Conservation (phyloP, 2,888 invertebrate genomes). For the Thymelicus sylvestris region DNA sequence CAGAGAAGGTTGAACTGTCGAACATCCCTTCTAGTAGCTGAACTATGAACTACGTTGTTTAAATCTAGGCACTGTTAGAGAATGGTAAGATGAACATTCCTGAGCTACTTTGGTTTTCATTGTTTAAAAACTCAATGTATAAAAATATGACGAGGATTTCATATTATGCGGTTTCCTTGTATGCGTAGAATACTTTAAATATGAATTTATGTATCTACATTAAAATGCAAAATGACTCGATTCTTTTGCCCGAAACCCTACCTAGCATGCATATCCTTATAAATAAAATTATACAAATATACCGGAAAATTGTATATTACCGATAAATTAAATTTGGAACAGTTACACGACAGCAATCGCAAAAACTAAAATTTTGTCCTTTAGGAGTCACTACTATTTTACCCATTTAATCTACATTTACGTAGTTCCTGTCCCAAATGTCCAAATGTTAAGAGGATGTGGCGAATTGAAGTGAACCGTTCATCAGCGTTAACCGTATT, state of each 20-base stretch:
- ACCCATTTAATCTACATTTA: constrained; percentile 11
- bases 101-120: too few relatives aligned
- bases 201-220: too few relatives aligned
- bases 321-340: not conserved
- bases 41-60: not conserved
- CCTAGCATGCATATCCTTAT: too few relatives aligned
- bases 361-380: not conserved
- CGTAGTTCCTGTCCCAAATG: constrained; percentile 26
- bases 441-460: constrained; percentile 26
- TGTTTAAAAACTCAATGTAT: too few relatives aligned
- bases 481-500: constrained; percentile 24
- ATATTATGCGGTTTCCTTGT: too few relatives aligned
- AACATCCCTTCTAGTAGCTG: not conserved
- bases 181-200: too few relatives aligned
- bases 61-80: constrained; percentile 2
- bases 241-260: too few relatives aligned
- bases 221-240: too few relatives aligned
- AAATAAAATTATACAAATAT: too few relatives aligned
- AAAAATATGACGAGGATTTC: too few relatives aligned
- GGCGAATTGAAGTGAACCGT: constrained; percentile 34
- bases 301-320: not conserved
- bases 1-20: not conserved
- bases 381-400: not conserved
- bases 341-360: not conserved
- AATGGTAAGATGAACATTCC: not conserved